phyloP scores from a whole-genome alignment of 2,797 vertebrate genomes.

The Melanotaenia trifasciata region DNA sequence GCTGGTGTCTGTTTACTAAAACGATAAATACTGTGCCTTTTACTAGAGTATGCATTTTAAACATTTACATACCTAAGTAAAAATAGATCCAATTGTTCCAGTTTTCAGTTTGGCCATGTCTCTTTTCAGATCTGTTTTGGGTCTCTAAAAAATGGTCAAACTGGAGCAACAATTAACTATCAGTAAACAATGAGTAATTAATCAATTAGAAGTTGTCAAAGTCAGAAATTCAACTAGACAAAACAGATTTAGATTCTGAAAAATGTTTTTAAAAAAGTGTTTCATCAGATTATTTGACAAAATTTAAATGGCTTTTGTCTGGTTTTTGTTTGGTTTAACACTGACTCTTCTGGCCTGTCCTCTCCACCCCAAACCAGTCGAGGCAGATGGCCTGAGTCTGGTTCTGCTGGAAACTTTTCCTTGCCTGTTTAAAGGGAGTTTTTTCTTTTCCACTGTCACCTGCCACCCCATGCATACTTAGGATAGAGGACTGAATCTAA shows the following conservation, averaged over 20 bases:
- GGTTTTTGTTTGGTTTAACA: background rate
- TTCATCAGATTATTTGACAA: background rate
- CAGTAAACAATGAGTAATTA: background rate
- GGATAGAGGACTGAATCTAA: too few species aligned
- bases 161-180: background rate
- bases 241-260: background rate
- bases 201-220: background rate
- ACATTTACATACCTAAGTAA: background rate
- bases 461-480: too few species aligned
- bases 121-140: background rate
- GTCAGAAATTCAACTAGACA: background rate
- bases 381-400: too few species aligned
- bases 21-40: background rate
- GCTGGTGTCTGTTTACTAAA: background rate
- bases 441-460: too few species aligned
- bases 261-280: background rate
- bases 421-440: too few species aligned
- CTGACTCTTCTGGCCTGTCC: background rate
- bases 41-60: background rate
- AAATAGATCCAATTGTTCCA: background rate
- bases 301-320: too few species aligned
- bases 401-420: too few species aligned
- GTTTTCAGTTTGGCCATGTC: background rate
- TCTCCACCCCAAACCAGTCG: background rate
- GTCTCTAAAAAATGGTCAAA: background rate